These are phyloP conservation scores for Rhinolophus ferrumequinum DNA, from an alignment of 2,113 vertebrate species.

Conservation along the genomic window DNA sequence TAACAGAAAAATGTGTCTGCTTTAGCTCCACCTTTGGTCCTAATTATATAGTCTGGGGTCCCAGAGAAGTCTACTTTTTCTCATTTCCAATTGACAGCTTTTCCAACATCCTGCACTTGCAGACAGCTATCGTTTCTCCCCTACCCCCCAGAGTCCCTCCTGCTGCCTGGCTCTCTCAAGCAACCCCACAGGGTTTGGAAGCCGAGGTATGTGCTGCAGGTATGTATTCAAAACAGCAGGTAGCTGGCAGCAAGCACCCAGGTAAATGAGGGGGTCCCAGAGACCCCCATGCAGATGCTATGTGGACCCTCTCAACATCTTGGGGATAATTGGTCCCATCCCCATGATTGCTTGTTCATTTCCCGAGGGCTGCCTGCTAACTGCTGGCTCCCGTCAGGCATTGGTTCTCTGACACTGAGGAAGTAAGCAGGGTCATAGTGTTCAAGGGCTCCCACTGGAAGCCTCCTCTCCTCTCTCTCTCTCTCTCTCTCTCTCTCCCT, in stretches of 20 bases:
- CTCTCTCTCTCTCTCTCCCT: background rate
- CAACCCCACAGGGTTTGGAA: background rate
- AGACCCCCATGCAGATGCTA: background rate
- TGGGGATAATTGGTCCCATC: background rate
- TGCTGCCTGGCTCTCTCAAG: background rate
- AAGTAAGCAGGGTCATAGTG: background rate
- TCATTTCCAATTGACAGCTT: background rate
- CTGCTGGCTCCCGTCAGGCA: background rate
- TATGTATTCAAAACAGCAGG: background rate
- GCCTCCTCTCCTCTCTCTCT: background rate
- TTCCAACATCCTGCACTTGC: background rate
- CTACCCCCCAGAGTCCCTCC: background rate
- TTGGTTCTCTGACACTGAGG: background rate
- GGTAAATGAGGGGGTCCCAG: background rate
- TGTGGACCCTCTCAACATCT: background rate
- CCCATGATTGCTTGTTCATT: background rate
- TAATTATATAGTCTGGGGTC: background rate
- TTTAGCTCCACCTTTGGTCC: background rate
- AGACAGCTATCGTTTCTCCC: background rate
- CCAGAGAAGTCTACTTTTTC: background rate
- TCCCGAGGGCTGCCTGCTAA: background rate
- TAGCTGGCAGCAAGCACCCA: background rate
- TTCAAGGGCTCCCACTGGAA: conserved; percentile 43
- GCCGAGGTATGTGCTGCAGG: background rate
- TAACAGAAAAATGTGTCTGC: conserved; percentile 17